Percentiles rank a stretch among this genome's conserved stretches.
Evolutionary conservation across 2,113 vertebrate genomes (phyloP).

Genomic region (Suricata suricatta): DNA sequence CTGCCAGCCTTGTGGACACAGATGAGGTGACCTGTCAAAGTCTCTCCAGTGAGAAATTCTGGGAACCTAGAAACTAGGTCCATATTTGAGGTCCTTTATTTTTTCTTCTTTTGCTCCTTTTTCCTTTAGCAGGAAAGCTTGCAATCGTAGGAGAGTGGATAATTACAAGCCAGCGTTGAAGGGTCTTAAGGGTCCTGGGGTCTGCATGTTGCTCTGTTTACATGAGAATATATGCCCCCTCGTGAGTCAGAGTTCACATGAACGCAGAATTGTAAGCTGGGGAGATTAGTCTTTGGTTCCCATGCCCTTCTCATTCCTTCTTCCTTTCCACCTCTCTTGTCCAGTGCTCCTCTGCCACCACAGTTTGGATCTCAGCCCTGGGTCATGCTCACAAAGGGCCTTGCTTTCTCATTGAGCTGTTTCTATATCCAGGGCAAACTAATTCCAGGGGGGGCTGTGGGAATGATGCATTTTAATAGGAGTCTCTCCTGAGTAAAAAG

Average conservation of each 20-base stretch:
- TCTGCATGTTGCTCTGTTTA: background rate
- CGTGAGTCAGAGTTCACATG: background rate
- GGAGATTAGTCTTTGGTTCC: background rate
- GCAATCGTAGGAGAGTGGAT: background rate
- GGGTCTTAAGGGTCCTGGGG: background rate
- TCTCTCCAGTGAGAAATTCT: background rate
- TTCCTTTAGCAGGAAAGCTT: background rate
- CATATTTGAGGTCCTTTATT: background rate
- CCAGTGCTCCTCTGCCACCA: background rate
- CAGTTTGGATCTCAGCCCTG: background rate
- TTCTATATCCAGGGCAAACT: conserved; percentile 30
- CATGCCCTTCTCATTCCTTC: background rate
- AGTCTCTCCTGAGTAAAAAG: conserved; percentile 20
- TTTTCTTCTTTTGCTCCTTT: background rate
- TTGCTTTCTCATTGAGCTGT: background rate
- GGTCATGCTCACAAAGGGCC: background rate
- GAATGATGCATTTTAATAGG: conserved; percentile 41
- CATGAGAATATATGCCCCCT: background rate
- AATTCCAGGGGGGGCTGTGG: background rate
- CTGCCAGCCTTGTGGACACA: background rate
- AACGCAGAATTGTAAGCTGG: background rate
- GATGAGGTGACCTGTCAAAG: background rate
- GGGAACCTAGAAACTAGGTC: background rate
- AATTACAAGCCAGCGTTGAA: background rate
- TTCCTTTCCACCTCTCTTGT: background rate